phyloP scores from a whole-genome alignment of 2,113 vertebrate genomes.

The Cephalopterus ornatus region DNA sequence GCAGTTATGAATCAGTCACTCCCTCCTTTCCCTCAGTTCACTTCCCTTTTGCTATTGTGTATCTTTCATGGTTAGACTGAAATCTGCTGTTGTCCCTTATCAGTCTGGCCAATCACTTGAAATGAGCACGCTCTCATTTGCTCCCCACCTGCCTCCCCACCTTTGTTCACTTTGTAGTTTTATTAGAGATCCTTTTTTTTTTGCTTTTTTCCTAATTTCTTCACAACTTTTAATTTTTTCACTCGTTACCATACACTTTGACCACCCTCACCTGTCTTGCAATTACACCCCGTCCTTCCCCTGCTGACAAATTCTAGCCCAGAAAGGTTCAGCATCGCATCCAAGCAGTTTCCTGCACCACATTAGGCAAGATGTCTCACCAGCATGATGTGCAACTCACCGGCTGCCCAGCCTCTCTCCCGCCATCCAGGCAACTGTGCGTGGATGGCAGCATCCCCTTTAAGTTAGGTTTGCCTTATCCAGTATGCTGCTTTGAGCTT shows the following conservation, averaged over 20 bases:
- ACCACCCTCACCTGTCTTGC: background rate
- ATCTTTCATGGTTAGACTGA: background rate
- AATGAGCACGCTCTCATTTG: background rate
- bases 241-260: background rate
- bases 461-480: background rate
- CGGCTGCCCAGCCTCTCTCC: background rate
- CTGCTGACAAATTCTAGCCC: background rate
- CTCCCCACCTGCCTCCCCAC: background rate
- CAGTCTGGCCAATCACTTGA: background rate
- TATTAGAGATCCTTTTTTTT: background rate
- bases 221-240: background rate
- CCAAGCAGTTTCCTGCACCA: rapidly evolving
- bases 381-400: rapidly evolving
- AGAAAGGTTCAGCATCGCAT: background rate
- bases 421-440: background rate
- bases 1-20: background rate
- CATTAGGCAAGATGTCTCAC: background rate
- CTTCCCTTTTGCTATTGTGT: background rate
- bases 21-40: background rate
- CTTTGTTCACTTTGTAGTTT: background rate
- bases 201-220: background rate
- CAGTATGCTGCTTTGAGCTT: background rate
- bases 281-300: rapidly evolving
- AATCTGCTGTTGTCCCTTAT: background rate
- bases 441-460: background rate